A percentile compares a stretch with the other conserved stretches of the same genome.
phyloP scores from a whole-genome alignment of 2,113 vertebrate species.

The Campylomormyrus tamandua region DNA sequence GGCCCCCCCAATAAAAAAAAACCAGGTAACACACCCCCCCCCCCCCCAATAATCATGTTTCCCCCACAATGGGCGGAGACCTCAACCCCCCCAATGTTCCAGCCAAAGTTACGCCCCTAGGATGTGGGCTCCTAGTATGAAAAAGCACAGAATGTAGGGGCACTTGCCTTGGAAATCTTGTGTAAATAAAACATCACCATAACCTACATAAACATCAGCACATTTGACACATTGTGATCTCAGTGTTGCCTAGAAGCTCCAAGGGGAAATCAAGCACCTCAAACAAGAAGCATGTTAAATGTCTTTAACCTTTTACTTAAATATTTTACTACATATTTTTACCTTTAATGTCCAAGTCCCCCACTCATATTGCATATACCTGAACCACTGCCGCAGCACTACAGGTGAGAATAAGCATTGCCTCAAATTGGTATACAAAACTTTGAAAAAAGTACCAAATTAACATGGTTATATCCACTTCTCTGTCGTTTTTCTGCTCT shows the following conservation, averaged over 20 bases:
- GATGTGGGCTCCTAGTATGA: background rate
- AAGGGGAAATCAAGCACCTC: background rate
- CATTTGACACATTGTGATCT: background rate
- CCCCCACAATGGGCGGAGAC: no score
- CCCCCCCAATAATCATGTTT: no score
- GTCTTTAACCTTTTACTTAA: background rate
- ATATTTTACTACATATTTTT: background rate
- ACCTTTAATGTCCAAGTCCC: background rate
- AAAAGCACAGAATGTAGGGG: conserved; percentile 18
- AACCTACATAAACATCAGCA: background rate
- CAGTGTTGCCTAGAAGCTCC: background rate
- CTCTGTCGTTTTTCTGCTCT: conserved; percentile 16
- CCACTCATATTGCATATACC: background rate
- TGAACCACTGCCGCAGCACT: background rate
- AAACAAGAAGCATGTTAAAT: background rate
- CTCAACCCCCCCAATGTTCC: no score
- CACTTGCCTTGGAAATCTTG: background rate
- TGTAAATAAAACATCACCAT: conserved; percentile 18
- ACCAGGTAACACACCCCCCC: no score
- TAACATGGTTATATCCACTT: conserved; percentile 26
- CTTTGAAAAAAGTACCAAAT: conserved; percentile 30
- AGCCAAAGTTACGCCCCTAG: no score
- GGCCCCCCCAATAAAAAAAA: no score
- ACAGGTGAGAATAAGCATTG: background rate
- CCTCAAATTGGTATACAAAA: conserved; percentile 18